Evolutionary conservation across 2,113 vertebrate genomes (phyloP).

Genomic region (Sylvietta virens): DNA sequence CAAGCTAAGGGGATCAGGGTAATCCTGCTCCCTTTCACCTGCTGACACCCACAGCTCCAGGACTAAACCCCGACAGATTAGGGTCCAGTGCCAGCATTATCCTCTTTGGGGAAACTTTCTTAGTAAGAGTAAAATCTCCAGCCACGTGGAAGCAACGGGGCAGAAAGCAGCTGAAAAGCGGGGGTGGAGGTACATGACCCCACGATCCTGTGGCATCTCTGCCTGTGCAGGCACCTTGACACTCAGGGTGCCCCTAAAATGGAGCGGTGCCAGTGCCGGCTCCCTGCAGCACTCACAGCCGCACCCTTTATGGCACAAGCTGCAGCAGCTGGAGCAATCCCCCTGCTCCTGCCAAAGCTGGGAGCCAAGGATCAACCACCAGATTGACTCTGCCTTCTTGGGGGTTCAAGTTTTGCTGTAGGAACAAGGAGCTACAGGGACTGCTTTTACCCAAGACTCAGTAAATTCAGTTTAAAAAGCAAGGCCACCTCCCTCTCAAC

Average conservation of each 20-base stretch:
- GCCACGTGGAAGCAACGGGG: not conserved
- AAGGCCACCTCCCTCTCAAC: not conserved
- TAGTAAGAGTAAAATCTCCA: not conserved
- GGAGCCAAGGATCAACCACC: not conserved
- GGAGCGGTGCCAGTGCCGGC: accelerated
- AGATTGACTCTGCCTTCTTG: not conserved
- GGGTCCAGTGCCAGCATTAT: not conserved
- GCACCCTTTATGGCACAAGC: not conserved
- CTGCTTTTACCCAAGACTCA: not conserved
- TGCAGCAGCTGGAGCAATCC: not conserved
- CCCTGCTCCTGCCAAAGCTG: not conserved
- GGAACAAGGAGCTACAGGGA: not conserved
- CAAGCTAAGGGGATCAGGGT: not conserved
- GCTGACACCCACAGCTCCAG: not conserved
- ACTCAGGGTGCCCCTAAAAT: not conserved
- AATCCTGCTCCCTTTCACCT: not conserved
- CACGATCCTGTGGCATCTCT: not conserved
- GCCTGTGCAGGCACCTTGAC: not conserved
- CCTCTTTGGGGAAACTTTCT: not conserved
- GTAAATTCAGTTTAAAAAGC: not conserved
- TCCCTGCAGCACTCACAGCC: not conserved
- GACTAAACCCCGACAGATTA: not conserved
- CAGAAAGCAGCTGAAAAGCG: not conserved
- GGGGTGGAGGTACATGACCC: not conserved
- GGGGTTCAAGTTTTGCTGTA: not conserved